Evolutionary conservation across 2,113 vertebrate genomes (phyloP).

Genomic region (Phasianus colchicus): DNA sequence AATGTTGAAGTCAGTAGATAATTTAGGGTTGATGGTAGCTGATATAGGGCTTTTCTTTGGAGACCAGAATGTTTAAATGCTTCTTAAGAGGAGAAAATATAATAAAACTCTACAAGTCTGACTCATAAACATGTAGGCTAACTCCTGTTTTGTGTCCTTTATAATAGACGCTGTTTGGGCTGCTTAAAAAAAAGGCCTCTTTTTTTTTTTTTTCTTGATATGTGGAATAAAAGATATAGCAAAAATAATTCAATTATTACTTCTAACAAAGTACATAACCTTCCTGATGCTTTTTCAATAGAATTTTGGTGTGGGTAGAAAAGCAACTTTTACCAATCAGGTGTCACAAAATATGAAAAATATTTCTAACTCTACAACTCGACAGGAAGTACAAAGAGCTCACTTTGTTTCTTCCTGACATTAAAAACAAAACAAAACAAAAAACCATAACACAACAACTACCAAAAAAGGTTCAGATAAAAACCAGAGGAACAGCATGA

Average conservation of each 20-base stretch:
- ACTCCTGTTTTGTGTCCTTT: not conserved
- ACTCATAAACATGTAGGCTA: not conserved
- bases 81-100: not conserved
- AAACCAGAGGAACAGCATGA: not conserved
- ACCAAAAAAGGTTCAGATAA: not conserved
- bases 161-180: not conserved
- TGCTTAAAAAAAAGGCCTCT: too few relatives aligned
- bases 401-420: not conserved
- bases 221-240: not conserved
- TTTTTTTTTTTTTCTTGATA: not conserved
- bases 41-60: not conserved
- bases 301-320: not conserved
- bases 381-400: not conserved
- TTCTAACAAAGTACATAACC: not conserved
- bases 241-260: not conserved
- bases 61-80: not conserved
- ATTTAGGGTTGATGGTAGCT: not conserved
- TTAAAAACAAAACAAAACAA: not conserved
- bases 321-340: not conserved
- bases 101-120: not conserved
- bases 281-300: not conserved
- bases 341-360: not conserved
- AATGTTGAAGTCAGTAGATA: not conserved
- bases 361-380: not conserved
- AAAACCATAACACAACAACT: not conserved